Conservation (phyloP, 2,113 vertebrate genomes). For the Neolamprologus variostigma region DNA sequence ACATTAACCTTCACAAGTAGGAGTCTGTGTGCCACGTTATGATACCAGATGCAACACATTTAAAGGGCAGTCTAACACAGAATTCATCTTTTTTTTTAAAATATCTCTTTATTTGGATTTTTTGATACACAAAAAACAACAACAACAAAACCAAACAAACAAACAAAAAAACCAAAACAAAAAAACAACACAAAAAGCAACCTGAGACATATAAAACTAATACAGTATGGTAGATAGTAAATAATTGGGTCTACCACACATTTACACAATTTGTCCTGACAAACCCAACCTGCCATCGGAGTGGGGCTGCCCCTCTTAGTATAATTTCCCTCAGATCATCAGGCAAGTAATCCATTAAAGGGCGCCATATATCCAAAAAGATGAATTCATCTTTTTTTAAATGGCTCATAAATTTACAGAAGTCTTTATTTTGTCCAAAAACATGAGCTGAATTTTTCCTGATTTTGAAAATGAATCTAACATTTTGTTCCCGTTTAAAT, state of each 20-base stretch:
- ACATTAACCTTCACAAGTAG: not conserved
- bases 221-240: not conserved
- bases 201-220: not conserved
- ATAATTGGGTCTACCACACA: rapidly evolving
- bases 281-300: rapidly evolving
- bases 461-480: not conserved
- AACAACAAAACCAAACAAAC: not conserved
- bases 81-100: not conserved
- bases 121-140: not conserved
- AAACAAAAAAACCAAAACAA: not conserved
- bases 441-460: not conserved
- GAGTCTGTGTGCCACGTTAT: not conserved
- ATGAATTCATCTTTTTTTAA: not conserved
- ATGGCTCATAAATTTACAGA: not conserved
- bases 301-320: not conserved
- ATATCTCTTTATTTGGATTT: not conserved
- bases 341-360: not conserved
- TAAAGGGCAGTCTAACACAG: not conserved
- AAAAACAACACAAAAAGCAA: not conserved
- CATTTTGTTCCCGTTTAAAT: not conserved
- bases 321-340: not conserved
- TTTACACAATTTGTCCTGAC: not conserved
- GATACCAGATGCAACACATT: not conserved
- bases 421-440: not conserved
- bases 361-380: not conserved